Base-by-base conservation (phyloP, 2,888 invertebrate species). In the Rhagium mordax region DNA sequence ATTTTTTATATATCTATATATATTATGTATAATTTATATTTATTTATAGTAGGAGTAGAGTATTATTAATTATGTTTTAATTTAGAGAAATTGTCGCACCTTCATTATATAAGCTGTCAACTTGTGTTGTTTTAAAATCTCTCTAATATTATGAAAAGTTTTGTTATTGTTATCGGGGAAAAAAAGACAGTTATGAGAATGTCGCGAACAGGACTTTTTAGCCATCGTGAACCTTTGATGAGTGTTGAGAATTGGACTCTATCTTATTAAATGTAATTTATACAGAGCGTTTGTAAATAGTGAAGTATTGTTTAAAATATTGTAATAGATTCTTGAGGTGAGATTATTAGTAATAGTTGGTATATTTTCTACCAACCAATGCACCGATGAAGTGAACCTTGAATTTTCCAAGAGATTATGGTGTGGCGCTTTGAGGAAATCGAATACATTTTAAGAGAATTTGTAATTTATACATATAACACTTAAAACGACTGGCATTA, bases 231-330 rank as follows among this genome's bases (percentile, higher is more conserved):
- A 51, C 51, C n/a, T 8, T 16, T 47, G 20, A 8, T 24, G 62
- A 21, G 27, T 49, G 20, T 47, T 16, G 64, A 64, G 64, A 51
- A 24, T 29, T 65, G 53, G 65, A 65, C 65, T 53, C 65, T 49
- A 16, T 18, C 33, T 33, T 51, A n/a, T 53, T 53, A 33, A 65
- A 65, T 65, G 51, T 33, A 65, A 53, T 65, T 69, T 66, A 65
- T 62, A 75, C 62, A 70, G 57, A 66, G 62, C 18, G 60, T 33
- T 70, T 75, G 75, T 72, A 75, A 61, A 75, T 75, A 72, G 70
- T 74, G 29, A 70, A 55, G 55, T 66, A 70, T 57, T 75, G 48
- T 62, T 62, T 62, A 62, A 62, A 62, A 48, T n/a, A 49, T 5
- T 27, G 24, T 49, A 49, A 51, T 51, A 4, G 15, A 15, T 24